A percentile compares a stretch with the other conserved stretches of the same genome.
phyloP scores from a whole-genome alignment of 2,888 invertebrate species.

The Diarsia dahlii region DNA sequence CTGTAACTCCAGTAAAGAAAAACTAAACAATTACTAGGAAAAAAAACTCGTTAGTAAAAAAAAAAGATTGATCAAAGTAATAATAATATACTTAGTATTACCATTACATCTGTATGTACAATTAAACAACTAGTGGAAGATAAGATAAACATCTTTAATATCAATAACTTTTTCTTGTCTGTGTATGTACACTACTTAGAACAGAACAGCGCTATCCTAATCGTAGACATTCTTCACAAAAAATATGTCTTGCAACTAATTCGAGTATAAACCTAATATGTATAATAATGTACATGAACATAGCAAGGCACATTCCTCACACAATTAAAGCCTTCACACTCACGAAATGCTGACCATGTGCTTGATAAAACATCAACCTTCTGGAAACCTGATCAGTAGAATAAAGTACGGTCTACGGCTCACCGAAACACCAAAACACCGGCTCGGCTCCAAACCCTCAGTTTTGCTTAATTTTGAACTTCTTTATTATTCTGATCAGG shows the following conservation, averaged over 20 bases:
- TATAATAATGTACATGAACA: slow-evolving; percentile 84
- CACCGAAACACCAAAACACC: slow-evolving; percentile 44
- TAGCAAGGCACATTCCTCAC: slow-evolving; percentile 91
- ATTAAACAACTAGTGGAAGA: slow-evolving; percentile 89
- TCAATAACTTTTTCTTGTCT: slow-evolving; percentile 81
- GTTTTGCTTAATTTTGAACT: slow-evolving; percentile 14
- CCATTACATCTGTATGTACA: slow-evolving; percentile 81
- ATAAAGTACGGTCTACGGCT: slow-evolving; percentile 56
- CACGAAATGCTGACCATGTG: slow-evolving; percentile 85
- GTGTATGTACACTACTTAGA: slow-evolving; percentile 83
- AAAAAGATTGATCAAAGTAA: slow-evolving; percentile 82
- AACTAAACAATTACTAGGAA: slow-evolving; percentile 89
- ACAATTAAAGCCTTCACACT: slow-evolving; percentile 88
- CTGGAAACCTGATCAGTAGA: slow-evolving; percentile 76
- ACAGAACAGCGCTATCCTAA: slow-evolving; percentile 88
- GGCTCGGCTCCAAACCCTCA: slow-evolving; percentile 27
- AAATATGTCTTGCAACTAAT: slow-evolving; percentile 90
- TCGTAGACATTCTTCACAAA: slow-evolving; percentile 88
- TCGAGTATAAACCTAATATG: slow-evolving; percentile 90
- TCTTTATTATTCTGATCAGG: slow-evolving; percentile 74
- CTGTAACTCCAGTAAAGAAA: slow-evolving; percentile 88
- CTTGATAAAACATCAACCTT: slow-evolving; percentile 88
- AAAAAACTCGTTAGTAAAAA: slow-evolving; percentile 85
- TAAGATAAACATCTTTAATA: slow-evolving; percentile 91
- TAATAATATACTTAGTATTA: slow-evolving; percentile 82